Percentiles rank a stretch among this genome's conserved stretches.
Conservation (phyloP, 2,888 invertebrate species). For the Rhingia campestris region DNA sequence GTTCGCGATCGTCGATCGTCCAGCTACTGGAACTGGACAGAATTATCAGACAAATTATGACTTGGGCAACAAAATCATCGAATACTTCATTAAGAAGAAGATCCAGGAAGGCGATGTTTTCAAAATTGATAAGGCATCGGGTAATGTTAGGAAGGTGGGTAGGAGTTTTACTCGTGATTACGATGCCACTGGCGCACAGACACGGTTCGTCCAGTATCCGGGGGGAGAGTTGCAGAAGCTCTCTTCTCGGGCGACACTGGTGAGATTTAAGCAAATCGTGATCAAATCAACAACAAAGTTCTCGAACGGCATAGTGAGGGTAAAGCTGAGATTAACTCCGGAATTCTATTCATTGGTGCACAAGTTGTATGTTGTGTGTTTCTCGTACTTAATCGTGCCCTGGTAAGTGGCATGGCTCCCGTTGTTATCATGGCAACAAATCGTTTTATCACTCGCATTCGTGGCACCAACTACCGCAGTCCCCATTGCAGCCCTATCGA, state of each 20-base stretch:
- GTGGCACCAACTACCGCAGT: constrained; percentile 96
- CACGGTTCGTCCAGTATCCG: constrained; percentile 98
- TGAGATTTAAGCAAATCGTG: constrained; percentile 98
- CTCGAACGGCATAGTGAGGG: constrained; percentile 99
- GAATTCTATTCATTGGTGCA: constrained; percentile 98
- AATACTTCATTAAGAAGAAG: constrained; percentile 97
- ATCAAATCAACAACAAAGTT: constrained; percentile 98
- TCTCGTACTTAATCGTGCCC: constrained; percentile 98
- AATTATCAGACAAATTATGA: constrained; percentile 98
- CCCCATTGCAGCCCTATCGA: constrained; percentile 99
- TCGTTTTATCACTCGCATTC: constrained; percentile 95
- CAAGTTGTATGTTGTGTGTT: constrained; percentile 99
- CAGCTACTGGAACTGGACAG: constrained; percentile 92
- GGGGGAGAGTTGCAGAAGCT: constrained; percentile 99
- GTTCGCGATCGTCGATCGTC: constrained; percentile 98
- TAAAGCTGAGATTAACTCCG: constrained; percentile 99
- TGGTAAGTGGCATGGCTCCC: constrained; percentile 98
- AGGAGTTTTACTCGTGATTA: constrained; percentile 98
- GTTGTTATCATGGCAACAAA: constrained; percentile 99
- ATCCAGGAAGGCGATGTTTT: constrained; percentile 98
- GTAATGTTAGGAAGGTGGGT: constrained; percentile 94
- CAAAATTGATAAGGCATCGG: constrained; percentile 99
- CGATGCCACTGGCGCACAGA: constrained; percentile 95
- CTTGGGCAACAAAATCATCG: constrained; percentile 98
- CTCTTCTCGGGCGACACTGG: constrained; percentile 99